These are phyloP conservation scores for Galago senegalensis DNA, from an alignment of 2,797 vertebrate genomes.

Conservation along the genomic window DNA sequence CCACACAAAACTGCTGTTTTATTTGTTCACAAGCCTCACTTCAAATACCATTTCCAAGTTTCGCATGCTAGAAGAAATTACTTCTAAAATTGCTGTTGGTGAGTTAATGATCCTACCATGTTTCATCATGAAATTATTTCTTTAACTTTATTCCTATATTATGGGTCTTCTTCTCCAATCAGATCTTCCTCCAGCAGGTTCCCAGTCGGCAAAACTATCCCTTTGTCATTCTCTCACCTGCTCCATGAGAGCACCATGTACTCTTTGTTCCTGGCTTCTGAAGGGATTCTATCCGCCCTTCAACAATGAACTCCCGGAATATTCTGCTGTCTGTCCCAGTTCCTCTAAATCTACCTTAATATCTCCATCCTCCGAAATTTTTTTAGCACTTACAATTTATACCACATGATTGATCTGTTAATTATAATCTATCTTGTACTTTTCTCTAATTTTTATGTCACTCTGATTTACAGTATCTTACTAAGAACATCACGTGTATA, in stretches of 20 bases:
- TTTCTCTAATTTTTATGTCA: constrained; percentile 38
- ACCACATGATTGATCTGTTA: not conserved
- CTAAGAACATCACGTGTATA: not conserved
- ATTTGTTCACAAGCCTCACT: not conserved
- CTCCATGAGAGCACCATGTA: not conserved
- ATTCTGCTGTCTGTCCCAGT: not conserved
- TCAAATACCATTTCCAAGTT: not conserved
- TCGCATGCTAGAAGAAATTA: not conserved
- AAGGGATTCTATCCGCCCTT: not conserved
- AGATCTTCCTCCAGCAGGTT: not conserved
- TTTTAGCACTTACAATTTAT: constrained; percentile 4
- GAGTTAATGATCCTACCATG: not conserved
- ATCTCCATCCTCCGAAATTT: not conserved
- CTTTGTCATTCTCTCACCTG: not conserved
- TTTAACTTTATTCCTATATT: not conserved
- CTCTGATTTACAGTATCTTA: not conserved
- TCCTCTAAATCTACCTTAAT: constrained; percentile 1
- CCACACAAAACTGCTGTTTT: not conserved
- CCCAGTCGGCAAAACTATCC: not conserved
- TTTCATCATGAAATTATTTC: not conserved
- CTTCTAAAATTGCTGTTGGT: not conserved
- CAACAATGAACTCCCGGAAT: not conserved
- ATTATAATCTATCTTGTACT: not conserved
- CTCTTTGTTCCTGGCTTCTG: not conserved
- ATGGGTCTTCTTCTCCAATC: not conserved